Percentiles rank a stretch among this genome's conserved stretches.
phyloP scores from a whole-genome alignment of 2,888 invertebrate species.

The Dryadula phaetusa region DNA sequence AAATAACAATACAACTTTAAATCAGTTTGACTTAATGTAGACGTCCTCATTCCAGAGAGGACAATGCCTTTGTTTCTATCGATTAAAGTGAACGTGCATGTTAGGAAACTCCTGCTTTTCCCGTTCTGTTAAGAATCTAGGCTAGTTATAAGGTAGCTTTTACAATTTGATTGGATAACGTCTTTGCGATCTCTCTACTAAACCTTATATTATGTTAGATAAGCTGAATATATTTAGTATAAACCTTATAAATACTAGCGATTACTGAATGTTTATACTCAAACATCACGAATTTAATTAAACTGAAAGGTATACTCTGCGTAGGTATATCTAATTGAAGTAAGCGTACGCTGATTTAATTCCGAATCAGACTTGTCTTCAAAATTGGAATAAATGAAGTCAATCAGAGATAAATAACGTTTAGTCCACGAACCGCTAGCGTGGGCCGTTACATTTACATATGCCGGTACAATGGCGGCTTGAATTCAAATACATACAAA shows the following conservation, averaged over 20 bases:
- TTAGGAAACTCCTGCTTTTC: conserved; percentile 9
- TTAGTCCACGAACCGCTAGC: conserved; percentile 71
- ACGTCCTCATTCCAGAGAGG: conserved; percentile 30
- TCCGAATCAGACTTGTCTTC: conserved; percentile 76
- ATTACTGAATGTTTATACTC: conserved; percentile 9
- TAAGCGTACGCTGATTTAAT: conserved; percentile 64
- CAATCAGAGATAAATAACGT: conserved; percentile 83
- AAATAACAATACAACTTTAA: conserved; percentile 29
- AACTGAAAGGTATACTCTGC: conserved; percentile 15
- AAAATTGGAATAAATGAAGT: conserved; percentile 78
- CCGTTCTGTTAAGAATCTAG: conserved; percentile 19
- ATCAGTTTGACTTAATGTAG: conserved; percentile 30
- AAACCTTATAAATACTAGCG: conserved; percentile 6
- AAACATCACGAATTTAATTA: conserved; percentile 16
- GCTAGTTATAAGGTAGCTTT: conserved; percentile 15
- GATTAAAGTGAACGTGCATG: conserved; percentile 23
- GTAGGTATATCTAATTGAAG: conserved; percentile 59
- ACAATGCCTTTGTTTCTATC: conserved; percentile 42
- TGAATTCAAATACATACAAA: conserved; percentile 52
- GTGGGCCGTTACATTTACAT: conserved; percentile 79
- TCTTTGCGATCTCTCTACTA: background rate
- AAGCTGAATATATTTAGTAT: conserved; percentile 3
- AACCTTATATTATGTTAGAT: background rate
- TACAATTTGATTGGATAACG: conserved; percentile 12
- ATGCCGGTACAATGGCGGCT: conserved; percentile 63